These are phyloP conservation scores for Sorex araneus DNA, from an alignment of 2,113 vertebrate genomes.

Conservation along the genomic window DNA sequence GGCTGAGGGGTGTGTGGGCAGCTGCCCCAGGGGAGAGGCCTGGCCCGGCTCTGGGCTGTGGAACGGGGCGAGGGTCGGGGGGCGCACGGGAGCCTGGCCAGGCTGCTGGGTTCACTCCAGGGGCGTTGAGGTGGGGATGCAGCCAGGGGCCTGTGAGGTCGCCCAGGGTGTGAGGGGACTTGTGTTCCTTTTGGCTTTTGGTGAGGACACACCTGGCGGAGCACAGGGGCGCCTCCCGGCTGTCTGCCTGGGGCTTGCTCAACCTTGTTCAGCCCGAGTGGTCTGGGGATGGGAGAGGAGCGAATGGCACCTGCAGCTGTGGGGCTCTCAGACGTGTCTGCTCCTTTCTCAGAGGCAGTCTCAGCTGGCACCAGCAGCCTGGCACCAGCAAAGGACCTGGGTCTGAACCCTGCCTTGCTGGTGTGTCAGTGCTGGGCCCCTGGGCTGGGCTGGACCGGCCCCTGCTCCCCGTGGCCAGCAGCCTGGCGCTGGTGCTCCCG, in stretches of 20 bases:
- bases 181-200: no score
- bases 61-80: not conserved
- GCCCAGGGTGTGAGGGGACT: no score
- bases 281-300: no score
- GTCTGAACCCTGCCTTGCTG: rapidly evolving
- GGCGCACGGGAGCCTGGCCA: no score
- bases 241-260: no score
- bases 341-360: not conserved
- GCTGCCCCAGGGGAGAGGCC: rapidly evolving
- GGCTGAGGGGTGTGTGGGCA: not conserved
- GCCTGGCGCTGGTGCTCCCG: not conserved
- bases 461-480: not conserved
- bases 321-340: not conserved
- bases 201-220: no score
- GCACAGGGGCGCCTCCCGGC: no score
- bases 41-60: not conserved
- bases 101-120: not conserved
- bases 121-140: not conserved
- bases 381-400: not conserved
- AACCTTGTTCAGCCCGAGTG: no score
- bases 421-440: no score
- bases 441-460: not conserved
- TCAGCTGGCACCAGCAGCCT: no score
- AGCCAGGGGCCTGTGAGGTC: no score
- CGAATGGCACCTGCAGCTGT: no score